phyloP scores from a whole-genome alignment of 2,113 vertebrate species.

The Charadrius vociferus region DNA sequence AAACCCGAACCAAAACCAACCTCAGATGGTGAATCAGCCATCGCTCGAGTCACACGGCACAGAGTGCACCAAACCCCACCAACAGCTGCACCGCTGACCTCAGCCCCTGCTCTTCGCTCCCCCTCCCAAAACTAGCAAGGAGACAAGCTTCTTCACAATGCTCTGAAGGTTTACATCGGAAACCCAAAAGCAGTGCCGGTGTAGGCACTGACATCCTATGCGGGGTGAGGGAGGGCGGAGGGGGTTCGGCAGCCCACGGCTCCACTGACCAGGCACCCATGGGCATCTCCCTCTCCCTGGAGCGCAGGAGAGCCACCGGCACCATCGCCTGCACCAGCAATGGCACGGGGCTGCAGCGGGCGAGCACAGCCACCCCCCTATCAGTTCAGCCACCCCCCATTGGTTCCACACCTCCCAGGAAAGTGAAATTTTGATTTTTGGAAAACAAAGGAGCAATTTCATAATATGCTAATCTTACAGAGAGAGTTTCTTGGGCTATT shows the following conservation, averaged over 20 bases:
- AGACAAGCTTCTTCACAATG: background rate
- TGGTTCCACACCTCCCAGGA: background rate
- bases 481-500: background rate
- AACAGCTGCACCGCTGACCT: rapidly evolving
- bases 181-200: background rate
- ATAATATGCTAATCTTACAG: background rate
- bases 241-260: background rate
- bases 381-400: background rate
- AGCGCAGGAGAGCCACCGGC: rapidly evolving
- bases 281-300: rapidly evolving
- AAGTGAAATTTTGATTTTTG: background rate
- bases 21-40: background rate
- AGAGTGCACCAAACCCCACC: background rate
- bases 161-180: background rate
- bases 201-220: background rate
- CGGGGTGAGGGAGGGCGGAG: background rate
- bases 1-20: background rate
- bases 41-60: background rate
- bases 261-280: rapidly evolving
- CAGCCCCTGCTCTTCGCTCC: background rate
- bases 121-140: background rate
- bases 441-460: background rate
- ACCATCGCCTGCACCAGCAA: background rate
- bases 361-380: background rate
- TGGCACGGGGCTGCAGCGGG: rapidly evolving